phyloP scores from a whole-genome alignment of 2,797 vertebrate genomes.

The Muraenolepis orangiensis region DNA sequence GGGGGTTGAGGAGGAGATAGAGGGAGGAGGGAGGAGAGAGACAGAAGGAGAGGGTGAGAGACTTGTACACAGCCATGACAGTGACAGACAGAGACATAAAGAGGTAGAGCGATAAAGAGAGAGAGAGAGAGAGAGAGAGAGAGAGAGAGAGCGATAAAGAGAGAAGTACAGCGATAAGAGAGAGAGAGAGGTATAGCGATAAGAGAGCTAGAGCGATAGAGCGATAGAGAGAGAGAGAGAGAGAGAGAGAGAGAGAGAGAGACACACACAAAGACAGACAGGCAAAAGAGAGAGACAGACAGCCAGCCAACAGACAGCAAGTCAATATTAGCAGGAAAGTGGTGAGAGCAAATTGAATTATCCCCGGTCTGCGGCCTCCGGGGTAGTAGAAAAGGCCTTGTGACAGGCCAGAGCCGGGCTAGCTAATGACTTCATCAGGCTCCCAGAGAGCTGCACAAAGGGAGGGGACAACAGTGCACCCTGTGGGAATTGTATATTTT shows the following conservation, averaged over 20 bases:
- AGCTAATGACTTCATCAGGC: conserved; percentile 62
- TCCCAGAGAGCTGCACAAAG: conserved; percentile 39
- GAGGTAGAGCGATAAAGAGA: not conserved
- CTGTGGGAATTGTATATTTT: conserved; percentile 46
- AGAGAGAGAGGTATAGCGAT: too few relatives aligned
- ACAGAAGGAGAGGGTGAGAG: not conserved
- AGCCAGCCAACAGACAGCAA: not conserved
- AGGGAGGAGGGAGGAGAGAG: not conserved
- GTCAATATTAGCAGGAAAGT: not conserved
- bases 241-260: conserved; percentile 4
- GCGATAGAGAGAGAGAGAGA: too few relatives aligned
- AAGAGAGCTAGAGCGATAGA: not conserved
- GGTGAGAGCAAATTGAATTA: conserved; percentile 58
- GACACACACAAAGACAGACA: too few relatives aligned
- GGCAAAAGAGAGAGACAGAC: not conserved
- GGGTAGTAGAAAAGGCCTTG: conserved; percentile 58
- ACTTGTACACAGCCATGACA: too few relatives aligned
- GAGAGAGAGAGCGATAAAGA: conserved; percentile 3
- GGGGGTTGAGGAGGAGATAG: not conserved
- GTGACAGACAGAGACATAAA: not conserved
- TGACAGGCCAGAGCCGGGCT: conserved; percentile 58
- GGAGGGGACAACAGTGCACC: conserved; percentile 22
- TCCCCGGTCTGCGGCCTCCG: conserved; percentile 46
- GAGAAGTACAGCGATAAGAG: too few relatives aligned
- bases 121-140: too few relatives aligned